Evolutionary conservation across 2,113 vertebrate species (phyloP).

Genomic region (Camarhynchus parvulus): DNA sequence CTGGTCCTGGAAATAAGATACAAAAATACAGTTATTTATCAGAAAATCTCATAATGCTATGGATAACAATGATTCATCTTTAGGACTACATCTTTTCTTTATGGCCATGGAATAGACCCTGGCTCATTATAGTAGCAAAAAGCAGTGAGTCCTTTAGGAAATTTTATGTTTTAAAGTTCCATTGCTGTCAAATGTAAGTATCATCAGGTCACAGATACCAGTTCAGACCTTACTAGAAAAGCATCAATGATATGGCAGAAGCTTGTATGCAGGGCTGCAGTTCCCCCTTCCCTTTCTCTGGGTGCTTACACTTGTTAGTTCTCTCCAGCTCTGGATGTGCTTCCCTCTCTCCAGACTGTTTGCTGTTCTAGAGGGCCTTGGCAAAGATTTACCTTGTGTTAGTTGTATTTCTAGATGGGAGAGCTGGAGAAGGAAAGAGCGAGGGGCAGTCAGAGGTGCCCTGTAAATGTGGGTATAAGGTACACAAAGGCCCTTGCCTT

Average conservation of each 20-base stretch:
- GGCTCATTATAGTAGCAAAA: not conserved
- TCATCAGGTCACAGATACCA: not conserved
- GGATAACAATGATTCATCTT: not conserved
- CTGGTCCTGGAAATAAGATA: not conserved
- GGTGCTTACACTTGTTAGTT: not conserved
- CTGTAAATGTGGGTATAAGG: not conserved
- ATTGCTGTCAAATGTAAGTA: not conserved
- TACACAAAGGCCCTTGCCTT: not conserved
- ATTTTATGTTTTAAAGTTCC: not conserved
- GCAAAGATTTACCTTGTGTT: not conserved
- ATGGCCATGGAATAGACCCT: not conserved
- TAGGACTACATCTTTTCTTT: not conserved
- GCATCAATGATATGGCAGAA: not conserved
- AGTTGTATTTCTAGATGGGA: not conserved
- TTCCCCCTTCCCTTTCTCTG: not conserved
- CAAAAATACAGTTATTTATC: not conserved
- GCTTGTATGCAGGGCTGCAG: accelerated
- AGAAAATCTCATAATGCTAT: not conserved
- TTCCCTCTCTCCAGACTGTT: not conserved
- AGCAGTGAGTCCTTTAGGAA: not conserved
- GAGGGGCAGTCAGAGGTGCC: not conserved
- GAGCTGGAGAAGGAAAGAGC: not conserved
- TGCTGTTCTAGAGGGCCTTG: not conserved
- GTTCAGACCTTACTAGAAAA: not conserved
- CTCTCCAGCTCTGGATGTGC: not conserved